Base-by-base conservation (phyloP, 1,140 invertebrate genomes). In the Macrostomum lignano region DNA sequence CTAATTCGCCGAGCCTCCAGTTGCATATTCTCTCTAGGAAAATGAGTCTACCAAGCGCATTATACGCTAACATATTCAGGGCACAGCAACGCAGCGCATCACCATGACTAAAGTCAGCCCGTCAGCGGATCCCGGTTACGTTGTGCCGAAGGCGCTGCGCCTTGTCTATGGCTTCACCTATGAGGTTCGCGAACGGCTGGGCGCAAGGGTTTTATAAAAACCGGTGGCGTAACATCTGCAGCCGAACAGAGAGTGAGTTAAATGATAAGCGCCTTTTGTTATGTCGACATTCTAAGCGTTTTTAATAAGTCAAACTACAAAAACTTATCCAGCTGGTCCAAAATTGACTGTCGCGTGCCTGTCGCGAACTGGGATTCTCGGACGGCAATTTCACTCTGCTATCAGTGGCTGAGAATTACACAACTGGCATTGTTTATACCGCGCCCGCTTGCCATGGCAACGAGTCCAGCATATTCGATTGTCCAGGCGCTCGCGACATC, bases 191-290 rank as follows among this genome's bases (percentile, higher is more conserved):
- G 71, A n/a, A 77, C 40, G 88, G 88, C 7, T 64, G 84, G 44
- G 60, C 96, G 1, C 84, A 98, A 55, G 52, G 94, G 0, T 62
- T 67, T 40, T 76, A 88, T 50, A 69, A 72, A 35, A 71, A 69
- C 24, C 65, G 72, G 55, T 98, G 88, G 88, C 63, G 82, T 54
- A 79, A 79, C 14, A 73, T 96, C 7, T 98, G 88, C 54, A 88
- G 81, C 1, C 91, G 91, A 86, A 82, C 5, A 72, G 72, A 61
- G 94, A 94, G 82, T 91, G 65, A 65, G 72, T 64, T 31, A 20
- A 21, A 17, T 34, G 21, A 17, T 36, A 13, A 21, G 19, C 2
- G 17, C 2, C 6, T 4, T n/a, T 36, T 15, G 3, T 5, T 6
- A 35, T 36, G 10, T 9, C 10, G 33, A 4, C 11, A 3, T 9